These are phyloP conservation scores for Drosophila parthenogenetica DNA, from an alignment of 2,888 invertebrate species.

Conservation along the genomic window DNA sequence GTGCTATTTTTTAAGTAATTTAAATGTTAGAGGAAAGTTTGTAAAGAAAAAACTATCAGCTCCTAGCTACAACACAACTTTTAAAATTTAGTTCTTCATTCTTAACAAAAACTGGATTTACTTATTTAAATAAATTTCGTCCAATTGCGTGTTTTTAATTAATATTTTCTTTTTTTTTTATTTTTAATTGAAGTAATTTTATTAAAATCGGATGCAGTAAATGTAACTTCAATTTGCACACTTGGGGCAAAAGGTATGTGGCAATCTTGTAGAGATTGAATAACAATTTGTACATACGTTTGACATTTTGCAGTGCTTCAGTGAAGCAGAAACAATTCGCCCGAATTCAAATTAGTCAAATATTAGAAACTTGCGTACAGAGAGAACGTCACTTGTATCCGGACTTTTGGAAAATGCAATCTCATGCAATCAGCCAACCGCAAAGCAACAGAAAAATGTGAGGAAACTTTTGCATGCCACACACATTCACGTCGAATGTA, in stretches of 20 bases:
- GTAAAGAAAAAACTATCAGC: too few relatives aligned
- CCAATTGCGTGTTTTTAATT: conserved; percentile 6
- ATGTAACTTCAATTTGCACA: background rate
- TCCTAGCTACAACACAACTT: too few relatives aligned
- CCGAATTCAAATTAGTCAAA: conserved; percentile 67
- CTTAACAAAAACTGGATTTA: too few relatives aligned
- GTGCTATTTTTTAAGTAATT: too few relatives aligned
- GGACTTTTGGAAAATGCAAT: conserved; percentile 57
- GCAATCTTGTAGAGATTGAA: conserved; percentile 6
- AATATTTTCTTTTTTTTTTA: background rate
- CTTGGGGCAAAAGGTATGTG: conserved; percentile 4
- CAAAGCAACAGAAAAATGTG: conserved; percentile 54
- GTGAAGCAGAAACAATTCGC: conserved; percentile 56
- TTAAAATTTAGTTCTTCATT: too few relatives aligned
- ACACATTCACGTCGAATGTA: conserved; percentile 1
- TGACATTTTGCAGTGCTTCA: conserved; percentile 40
- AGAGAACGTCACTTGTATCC: conserved; percentile 35
- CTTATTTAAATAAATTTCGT: background rate
- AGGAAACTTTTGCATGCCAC: conserved; percentile 55
- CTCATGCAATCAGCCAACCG: conserved; percentile 61
- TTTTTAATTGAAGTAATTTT: background rate
- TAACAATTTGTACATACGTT: conserved; percentile 12
- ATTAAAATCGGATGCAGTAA: conserved; percentile 2
- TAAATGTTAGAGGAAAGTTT: too few relatives aligned
- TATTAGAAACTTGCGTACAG: conserved; percentile 62